Conservation (phyloP, 1,140 invertebrate genomes). For the Drosophila insularis region DNA sequence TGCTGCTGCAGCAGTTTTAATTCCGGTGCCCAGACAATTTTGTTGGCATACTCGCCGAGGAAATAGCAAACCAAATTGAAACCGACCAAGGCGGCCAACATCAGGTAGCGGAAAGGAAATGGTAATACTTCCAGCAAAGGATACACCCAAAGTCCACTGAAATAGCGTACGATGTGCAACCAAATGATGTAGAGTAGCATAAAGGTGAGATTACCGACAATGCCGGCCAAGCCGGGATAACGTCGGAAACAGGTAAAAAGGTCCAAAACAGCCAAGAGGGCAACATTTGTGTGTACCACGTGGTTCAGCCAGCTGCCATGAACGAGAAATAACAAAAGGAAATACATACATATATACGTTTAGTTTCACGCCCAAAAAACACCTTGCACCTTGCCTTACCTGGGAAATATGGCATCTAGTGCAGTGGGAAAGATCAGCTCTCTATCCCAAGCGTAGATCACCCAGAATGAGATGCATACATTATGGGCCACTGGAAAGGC, state of each 20-base stretch:
- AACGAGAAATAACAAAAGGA: not conserved
- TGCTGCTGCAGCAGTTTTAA: constrained; percentile 51
- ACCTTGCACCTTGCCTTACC: constrained; percentile 29
- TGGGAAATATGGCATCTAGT: constrained; percentile 68
- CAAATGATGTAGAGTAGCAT: constrained; percentile 74
- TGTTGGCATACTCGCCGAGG: constrained; percentile 61
- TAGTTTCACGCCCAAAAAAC: constrained; percentile 8
- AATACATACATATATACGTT: not conserved
- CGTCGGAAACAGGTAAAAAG: constrained; percentile 71
- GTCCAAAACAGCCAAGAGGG: constrained; percentile 67
- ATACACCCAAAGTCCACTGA: constrained; percentile 71
- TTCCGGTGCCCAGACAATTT: constrained; percentile 66
- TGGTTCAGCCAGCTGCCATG: constrained; percentile 72
- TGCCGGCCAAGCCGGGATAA: constrained; percentile 59
- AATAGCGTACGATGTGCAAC: constrained; percentile 73
- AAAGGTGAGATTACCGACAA: constrained; percentile 56
- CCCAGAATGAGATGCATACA: constrained; percentile 70
- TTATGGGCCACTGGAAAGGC: constrained; percentile 74
- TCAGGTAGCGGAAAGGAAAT: constrained; percentile 59
- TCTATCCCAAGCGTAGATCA: constrained; percentile 69
- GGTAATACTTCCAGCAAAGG: constrained; percentile 65
- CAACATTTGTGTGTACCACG: constrained; percentile 74
- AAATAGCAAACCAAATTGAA: constrained; percentile 69
- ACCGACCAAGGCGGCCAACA: constrained; percentile 50
- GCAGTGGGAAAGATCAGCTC: constrained; percentile 72